Evolutionary conservation across 2,888 invertebrate genomes (phyloP), one percentile per base, ranked within the genome.

Genomic region (Troilus luridus): DNA sequence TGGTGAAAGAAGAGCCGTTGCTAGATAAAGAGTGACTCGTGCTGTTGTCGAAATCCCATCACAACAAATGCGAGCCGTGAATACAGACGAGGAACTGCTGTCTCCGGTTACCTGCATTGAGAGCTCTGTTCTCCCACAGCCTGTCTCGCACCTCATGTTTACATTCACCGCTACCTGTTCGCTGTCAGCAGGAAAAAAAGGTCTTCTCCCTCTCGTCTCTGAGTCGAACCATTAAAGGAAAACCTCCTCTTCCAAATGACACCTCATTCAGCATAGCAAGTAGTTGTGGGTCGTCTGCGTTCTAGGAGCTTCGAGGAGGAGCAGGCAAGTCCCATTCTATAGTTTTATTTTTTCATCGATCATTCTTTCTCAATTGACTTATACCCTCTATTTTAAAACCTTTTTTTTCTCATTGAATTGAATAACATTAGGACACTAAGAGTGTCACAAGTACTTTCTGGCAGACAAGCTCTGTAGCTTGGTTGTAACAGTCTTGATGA

Each of bases 21-120:
- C 85, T 58, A 85, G 85, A 85, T 85, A 85, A 85, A 85, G 85
- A 54, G 85, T 85, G 85, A 85, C 85, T 85, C 85, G 85, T 85
- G 85, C 85, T 85, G 85, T 85, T 85, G 85, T 85, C 56, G 21
- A 56, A 58, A 85, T n/a, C 56, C 85, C 85, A 85, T 85, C 85
- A 85, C 54, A 85, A 85, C 85, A 85, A 54, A 41, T 41, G 56
- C 85, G 21, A 6, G 19, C 12, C 21, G 11, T 85, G 85, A 85
- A 85, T 56, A 21, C 85, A 1, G 12, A 10, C 14, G 72, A 85
- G 85, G 85, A 85, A 85, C 85, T 85, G n/a, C n/a, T 58, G 85
- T 54, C 56, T 85, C 85, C 56, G 85, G 85, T 85, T 85, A 85
- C 85, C 85, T 58, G n/a, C 85, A 85, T 85, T 85, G n/a, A 85